phyloP scores from a whole-genome alignment of 2,888 invertebrate species.

The Andrena trimmerana region DNA sequence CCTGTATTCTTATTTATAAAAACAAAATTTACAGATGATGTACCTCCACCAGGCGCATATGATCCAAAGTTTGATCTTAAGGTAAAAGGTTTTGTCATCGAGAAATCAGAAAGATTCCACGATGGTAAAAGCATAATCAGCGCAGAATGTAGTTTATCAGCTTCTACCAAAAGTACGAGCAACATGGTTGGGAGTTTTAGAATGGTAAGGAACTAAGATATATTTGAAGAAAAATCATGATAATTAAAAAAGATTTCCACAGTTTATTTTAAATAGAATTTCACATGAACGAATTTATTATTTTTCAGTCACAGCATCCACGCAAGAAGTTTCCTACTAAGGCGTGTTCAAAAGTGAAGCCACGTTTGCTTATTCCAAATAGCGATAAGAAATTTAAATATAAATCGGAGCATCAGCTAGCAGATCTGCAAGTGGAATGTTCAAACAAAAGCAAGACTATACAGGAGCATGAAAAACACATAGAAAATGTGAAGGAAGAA shows the following conservation, averaged over 20 bases:
- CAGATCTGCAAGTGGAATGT: conserved; percentile 82
- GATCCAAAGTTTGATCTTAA: conserved; percentile 85
- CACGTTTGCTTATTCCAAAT: conserved; percentile 50
- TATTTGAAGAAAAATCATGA: background rate
- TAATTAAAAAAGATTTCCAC: background rate
- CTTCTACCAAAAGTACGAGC: conserved; percentile 73
- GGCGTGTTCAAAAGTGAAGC: conserved; percentile 69
- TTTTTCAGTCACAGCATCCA: conserved; percentile 76
- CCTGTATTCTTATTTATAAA: background rate
- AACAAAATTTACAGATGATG: conserved; percentile 82
- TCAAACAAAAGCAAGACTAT: conserved; percentile 81
- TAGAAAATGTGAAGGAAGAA: conserved; percentile 78
- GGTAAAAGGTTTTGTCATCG: conserved; percentile 83
- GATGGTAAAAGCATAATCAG: conserved; percentile 82
- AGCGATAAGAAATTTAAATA: conserved; percentile 73
- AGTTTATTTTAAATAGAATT: background rate
- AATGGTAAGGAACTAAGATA: conserved; percentile 70
- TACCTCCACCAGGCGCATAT: conserved; percentile 86
- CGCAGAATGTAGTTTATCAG: conserved; percentile 78
- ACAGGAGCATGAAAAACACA: conserved; percentile 79
- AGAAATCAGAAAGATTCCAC: conserved; percentile 82
- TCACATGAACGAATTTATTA: background rate
- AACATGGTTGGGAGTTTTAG: conserved; percentile 67
- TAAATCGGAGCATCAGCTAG: conserved; percentile 76
- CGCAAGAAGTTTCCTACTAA: conserved; percentile 73